Evolutionary conservation across 2,113 vertebrate species (phyloP).

Genomic region (Brachirus orientalis): DNA sequence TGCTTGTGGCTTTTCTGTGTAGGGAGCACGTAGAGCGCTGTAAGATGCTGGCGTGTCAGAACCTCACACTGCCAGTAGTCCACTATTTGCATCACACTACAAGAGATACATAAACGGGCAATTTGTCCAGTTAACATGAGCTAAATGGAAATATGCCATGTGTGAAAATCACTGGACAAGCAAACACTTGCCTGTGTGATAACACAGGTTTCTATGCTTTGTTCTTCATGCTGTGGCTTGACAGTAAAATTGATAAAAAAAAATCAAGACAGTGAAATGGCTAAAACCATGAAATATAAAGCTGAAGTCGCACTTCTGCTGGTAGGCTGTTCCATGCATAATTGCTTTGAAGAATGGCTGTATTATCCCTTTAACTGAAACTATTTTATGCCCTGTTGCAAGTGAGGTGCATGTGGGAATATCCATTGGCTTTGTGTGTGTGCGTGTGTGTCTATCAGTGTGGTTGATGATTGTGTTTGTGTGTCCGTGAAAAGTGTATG

Average conservation of each 20-base stretch:
- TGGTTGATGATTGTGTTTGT: conserved; percentile 40
- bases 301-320: conserved; percentile 40
- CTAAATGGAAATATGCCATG: conserved; percentile 31
- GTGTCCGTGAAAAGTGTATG: conserved; percentile 60
- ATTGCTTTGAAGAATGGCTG: conserved; percentile 45
- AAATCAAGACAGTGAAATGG: conserved; percentile 22
- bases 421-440: conserved; percentile 2
- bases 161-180: not conserved
- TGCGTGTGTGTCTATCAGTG: not conserved
- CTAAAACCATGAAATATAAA: conserved; percentile 38
- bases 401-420: conserved; percentile 2
- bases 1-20: too few species aligned
- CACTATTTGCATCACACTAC: conserved; percentile 1
- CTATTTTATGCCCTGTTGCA: conserved; percentile 10
- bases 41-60: not conserved
- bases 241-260: conserved; percentile 40
- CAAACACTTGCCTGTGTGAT: conserved; percentile 3
- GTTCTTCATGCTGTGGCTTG: conserved; percentile 5
- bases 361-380: conserved; percentile 61
- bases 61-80: too few species aligned
- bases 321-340: conserved; percentile 41
- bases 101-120: too few species aligned
- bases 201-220: not conserved
- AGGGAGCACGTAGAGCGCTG: not conserved
- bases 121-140: conserved; percentile 37